Percentiles rank a stretch among this genome's conserved stretches.
phyloP scores from a whole-genome alignment of 2,888 invertebrate species.

The Dysmachus trigonus region DNA sequence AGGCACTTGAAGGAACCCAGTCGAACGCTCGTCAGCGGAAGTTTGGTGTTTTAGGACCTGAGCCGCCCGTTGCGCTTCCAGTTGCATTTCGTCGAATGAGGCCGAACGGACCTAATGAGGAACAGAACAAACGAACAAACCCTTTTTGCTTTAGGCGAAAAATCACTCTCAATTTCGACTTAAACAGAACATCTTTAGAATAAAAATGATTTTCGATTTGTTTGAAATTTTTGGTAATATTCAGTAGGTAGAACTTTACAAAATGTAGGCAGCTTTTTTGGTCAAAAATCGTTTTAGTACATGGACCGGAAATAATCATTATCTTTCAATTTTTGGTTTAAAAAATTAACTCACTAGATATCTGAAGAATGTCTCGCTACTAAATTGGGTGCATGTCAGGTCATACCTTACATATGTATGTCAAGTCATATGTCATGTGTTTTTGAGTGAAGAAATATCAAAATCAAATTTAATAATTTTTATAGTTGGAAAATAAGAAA shows the following conservation, averaged over 20 bases:
- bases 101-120: conserved; percentile 77
- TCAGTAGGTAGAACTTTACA: too few species aligned
- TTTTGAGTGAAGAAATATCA: too few species aligned
- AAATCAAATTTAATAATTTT: too few species aligned
- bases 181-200: background rate
- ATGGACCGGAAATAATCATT: too few species aligned
- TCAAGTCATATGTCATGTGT: too few species aligned
- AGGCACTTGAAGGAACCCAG: conserved; percentile 72
- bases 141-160: background rate
- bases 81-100: conserved; percentile 88
- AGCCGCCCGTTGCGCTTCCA: conserved; percentile 74
- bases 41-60: conserved; percentile 52
- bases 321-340: too few species aligned
- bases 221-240: background rate
- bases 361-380: too few species aligned
- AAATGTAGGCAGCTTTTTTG: background rate
- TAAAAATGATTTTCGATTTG: background rate
- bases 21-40: conserved; percentile 63
- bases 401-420: too few species aligned
- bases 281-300: background rate
- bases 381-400: too few species aligned
- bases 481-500: too few species aligned
- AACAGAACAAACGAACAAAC: conserved; percentile 29
- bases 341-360: too few species aligned
- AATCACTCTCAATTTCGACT: background rate